Evolutionary conservation across 2,797 vertebrate genomes (phyloP).

Genomic region (Phaenicophaeus curvirostris): DNA sequence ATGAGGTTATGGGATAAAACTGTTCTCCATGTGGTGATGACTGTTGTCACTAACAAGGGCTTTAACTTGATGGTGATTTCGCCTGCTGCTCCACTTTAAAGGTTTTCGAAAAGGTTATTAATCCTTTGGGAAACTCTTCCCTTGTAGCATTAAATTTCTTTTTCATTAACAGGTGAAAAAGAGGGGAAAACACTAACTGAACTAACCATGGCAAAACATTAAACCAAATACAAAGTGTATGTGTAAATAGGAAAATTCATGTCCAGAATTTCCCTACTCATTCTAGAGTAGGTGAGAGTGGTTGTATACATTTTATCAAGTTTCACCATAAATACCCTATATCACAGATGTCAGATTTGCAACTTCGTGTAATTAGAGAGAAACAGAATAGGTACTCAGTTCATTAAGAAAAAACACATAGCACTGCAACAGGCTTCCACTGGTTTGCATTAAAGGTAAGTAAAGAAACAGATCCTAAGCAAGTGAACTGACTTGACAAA

Average conservation of each 20-base stretch:
- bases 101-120: conserved; percentile 60
- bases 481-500: conserved; percentile 38
- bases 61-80: conserved; percentile 73
- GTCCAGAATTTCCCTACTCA: not conserved
- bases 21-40: conserved; percentile 64
- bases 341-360: not conserved
- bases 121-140: conserved; percentile 62
- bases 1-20: conserved; percentile 55
- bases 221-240: not conserved
- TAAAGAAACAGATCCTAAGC: conserved; percentile 48
- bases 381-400: conserved; percentile 29
- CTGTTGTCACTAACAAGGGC: conserved; percentile 56
- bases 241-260: not conserved
- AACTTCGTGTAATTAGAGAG: conserved; percentile 25
- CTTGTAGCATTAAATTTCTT: conserved; percentile 41
- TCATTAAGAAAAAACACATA: conserved; percentile 39
- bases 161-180: conserved; percentile 54
- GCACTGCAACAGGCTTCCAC: not conserved
- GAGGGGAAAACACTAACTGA: conserved; percentile 52
- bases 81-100: conserved; percentile 68
- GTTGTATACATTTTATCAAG: conserved; percentile 6
- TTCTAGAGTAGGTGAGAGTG: conserved; percentile 1
- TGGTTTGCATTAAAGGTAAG: conserved; percentile 65
- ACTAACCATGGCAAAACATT: conserved; percentile 24
- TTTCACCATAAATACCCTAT: not conserved